These are phyloP conservation scores for Alouatta palliata DNA, from an alignment of 2,113 vertebrate genomes.

Conservation along the genomic window DNA sequence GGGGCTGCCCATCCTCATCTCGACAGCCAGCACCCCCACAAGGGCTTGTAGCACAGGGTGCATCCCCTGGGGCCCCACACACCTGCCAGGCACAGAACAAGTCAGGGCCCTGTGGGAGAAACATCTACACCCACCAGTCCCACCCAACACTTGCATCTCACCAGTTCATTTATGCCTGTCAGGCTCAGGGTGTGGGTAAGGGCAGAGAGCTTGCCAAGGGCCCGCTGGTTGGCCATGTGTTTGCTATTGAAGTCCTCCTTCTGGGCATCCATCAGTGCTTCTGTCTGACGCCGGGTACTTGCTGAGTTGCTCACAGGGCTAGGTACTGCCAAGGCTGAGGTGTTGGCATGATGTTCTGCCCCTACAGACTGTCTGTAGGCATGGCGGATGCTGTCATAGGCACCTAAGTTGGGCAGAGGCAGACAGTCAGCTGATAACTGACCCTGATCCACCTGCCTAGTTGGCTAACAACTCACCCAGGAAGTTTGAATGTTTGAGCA, in stretches of 20 bases:
- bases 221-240: conserved; percentile 90
- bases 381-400: conserved; percentile 93
- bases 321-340: conserved; percentile 84
- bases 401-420: conserved; percentile 84
- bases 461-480: conserved; percentile 85
- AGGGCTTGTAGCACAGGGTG: conserved; percentile 91
- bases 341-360: conserved; percentile 88
- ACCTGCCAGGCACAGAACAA: conserved; percentile 85
- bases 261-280: conserved; percentile 86
- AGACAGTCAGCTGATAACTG: not conserved
- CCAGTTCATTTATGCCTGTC: conserved; percentile 94
- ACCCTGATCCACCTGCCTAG: not conserved
- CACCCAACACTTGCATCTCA: conserved; percentile 48
- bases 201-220: conserved; percentile 86
- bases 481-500: conserved; percentile 97
- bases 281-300: conserved; percentile 85
- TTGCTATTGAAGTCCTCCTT: conserved; percentile 92
- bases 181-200: conserved; percentile 85
- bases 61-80: conserved; percentile 89
- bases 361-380: conserved; percentile 89
- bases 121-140: not conserved
- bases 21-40: conserved; percentile 95
- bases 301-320: conserved; percentile 90
- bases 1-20: conserved; percentile 91
- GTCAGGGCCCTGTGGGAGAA: not conserved